These are phyloP conservation scores for Emydura subglobosa DNA, from an alignment of 2,113 vertebrate genomes.

Conservation along the genomic window DNA sequence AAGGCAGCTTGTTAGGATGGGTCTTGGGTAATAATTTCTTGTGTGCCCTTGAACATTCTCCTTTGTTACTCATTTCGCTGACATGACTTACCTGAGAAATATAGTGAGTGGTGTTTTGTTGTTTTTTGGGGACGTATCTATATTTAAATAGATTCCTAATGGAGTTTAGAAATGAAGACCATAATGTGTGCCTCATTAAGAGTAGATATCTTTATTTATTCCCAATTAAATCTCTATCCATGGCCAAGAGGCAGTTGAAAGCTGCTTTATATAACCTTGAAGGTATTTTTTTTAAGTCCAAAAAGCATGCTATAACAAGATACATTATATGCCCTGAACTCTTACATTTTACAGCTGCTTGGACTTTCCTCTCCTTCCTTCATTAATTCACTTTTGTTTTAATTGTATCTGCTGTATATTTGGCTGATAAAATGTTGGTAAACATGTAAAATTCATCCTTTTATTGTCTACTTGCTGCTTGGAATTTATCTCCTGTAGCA, in stretches of 20 bases:
- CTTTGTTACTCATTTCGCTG: constrained; percentile 29
- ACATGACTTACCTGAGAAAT: constrained; percentile 13
- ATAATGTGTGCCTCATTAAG: constrained; percentile 22
- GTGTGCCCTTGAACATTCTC: neutral
- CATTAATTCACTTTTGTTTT: constrained; percentile 11
- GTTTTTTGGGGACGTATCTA: neutral
- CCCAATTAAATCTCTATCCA: neutral
- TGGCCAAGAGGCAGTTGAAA: constrained; percentile 4
- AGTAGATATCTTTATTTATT: constrained; percentile 24
- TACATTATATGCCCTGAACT: neutral
- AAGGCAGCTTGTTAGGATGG: constrained; percentile 4
- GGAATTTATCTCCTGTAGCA: neutral
- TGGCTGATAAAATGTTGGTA: neutral
- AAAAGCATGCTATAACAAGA: neutral
- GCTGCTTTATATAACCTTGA: constrained; percentile 10
- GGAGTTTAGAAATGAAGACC: neutral
- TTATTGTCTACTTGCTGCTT: neutral
- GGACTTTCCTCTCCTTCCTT: neutral
- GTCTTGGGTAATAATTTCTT: constrained; percentile 31
- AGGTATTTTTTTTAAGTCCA: neutral
- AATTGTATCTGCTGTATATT: neutral
- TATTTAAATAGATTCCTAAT: neutral
- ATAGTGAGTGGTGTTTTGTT: neutral
- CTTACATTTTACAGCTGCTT: neutral
- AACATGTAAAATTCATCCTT: neutral